Evolutionary conservation across 2,113 vertebrate genomes (phyloP), one percentile per base, ranked within the genome.

Genomic region (Oryctolagus cuniculus): DNA sequence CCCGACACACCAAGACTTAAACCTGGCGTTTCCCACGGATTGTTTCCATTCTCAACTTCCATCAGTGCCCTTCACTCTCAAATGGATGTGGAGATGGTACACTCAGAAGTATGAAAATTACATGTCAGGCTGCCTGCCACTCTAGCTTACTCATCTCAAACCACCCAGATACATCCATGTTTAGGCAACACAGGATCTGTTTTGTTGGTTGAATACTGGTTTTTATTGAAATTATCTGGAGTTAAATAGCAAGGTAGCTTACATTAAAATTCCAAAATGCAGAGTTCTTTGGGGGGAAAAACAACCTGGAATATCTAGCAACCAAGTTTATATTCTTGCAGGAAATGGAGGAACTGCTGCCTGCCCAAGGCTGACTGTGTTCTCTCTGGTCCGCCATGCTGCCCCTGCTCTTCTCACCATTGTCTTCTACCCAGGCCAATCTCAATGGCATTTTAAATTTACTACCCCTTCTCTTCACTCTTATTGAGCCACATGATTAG

Each of bases 171-270:
- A 3, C n/a, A n/a, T n/a, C 36, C 8, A 9, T 69, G 38, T 49
- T 85, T 80, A 66, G 44, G n/a, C 44, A 82, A 38, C 34, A 58
- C 8, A 38, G 12, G 5, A 3, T 51, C 34, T 55, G 6, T 29
- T 89, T 85, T 29, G 8, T 80, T 91, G 51, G 25, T 10, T 79
- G 9, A 4, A 44, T 4, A 17, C 17, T n/a, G 16, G 10, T 31
- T 90, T 63, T 87, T 82, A 70, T 29, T 49, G 85, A 82, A 73
- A 82, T 11, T 67, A 1, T 51, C 63, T 19, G 36, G 53, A 80
- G 13, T 72, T 75, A 89, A 89, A 73, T 74, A 80, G 44, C 67
- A 81, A 6, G 36, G 64, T 81, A 72, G 66, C 64, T 95, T 87
- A 58, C 29, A 90, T 64, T 53, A 36, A 77, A 91, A 77, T 81